Evolutionary conservation across 2,113 vertebrate genomes (phyloP).

Genomic region (Chionis minor): DNA sequence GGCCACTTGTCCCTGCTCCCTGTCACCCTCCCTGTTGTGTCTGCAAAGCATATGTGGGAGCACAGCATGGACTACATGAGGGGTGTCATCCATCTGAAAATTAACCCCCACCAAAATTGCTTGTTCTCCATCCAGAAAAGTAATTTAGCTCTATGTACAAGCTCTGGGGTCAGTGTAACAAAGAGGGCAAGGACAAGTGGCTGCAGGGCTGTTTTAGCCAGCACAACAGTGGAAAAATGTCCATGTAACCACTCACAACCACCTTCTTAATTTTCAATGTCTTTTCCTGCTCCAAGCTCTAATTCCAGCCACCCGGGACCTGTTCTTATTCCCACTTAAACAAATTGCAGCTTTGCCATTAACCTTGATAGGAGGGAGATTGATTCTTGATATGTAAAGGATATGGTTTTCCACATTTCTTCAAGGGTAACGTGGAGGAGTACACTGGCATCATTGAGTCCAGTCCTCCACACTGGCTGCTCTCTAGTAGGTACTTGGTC

Average conservation of each 20-base stretch:
- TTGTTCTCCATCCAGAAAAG: neutral
- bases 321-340: slow-evolving; percentile 29
- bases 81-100: neutral
- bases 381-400: neutral
- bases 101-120: neutral
- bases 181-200: neutral
- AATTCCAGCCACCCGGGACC: neutral
- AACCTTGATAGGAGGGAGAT: slow-evolving; percentile 24
- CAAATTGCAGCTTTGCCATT: slow-evolving; percentile 28
- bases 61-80: neutral
- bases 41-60: neutral
- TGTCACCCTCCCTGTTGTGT: neutral
- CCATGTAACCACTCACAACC: neutral
- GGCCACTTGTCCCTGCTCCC: neutral
- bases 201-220: neutral
- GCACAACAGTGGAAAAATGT: neutral
- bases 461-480: neutral
- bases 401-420: neutral
- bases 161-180: neutral
- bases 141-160: neutral
- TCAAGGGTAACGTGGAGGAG: neutral
- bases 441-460: neutral
- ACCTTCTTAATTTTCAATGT: slow-evolving; percentile 39
- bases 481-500: neutral
- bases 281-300: slow-evolving; percentile 38